Conservation (phyloP, 92 coral and sea anemone species). For the Palythoa grandis region DNA sequence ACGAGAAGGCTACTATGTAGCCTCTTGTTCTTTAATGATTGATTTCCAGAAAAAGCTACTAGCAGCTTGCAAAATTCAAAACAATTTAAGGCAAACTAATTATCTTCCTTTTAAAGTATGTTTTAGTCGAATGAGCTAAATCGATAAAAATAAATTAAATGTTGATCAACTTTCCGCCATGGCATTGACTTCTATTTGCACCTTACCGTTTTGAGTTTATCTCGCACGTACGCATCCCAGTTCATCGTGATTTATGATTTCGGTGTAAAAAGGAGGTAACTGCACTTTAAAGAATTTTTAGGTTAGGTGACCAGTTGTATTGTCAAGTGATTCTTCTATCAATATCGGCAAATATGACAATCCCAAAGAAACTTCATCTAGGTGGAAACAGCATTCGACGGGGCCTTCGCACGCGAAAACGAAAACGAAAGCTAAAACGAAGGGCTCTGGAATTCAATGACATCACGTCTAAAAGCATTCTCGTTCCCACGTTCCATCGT, state of each 20-base stretch:
- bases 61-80: too few species aligned
- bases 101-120: neutral
- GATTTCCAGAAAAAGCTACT: too few species aligned
- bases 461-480: too few species aligned
- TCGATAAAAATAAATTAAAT: neutral
- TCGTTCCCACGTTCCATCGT: too few species aligned
- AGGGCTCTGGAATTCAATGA: too few species aligned
- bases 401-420: neutral
- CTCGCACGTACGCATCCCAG: conserved; percentile 57
- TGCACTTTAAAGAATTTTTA: neutral
- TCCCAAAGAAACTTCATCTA: neutral
- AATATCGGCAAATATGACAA: too few species aligned
- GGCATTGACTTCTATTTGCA: too few species aligned
- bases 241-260: conserved; percentile 44
- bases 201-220: conserved; percentile 64
- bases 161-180: conserved; percentile 29
- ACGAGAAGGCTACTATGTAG: too few species aligned
- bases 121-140: neutral
- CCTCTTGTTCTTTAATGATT: too few species aligned
- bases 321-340: neutral
- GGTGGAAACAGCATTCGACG: conserved; percentile 15
- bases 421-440: too few species aligned
- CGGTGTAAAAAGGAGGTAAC: neutral
- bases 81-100: too few species aligned
- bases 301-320: conserved; percentile 6